These are phyloP conservation scores for Rhopalosiphum nymphaeae DNA, from an alignment of 2,888 invertebrate species.

Conservation along the genomic window DNA sequence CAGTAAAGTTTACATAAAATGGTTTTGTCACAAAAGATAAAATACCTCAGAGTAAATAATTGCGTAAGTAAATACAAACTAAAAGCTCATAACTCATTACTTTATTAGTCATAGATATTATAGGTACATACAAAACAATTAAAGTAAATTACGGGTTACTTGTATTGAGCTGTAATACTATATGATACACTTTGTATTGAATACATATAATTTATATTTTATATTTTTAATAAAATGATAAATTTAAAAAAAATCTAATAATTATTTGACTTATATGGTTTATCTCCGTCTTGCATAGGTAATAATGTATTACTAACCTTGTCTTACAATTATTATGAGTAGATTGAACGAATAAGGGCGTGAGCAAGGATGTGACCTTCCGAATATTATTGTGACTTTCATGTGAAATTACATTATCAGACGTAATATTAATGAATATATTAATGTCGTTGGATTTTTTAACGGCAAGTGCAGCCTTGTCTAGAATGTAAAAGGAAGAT, in stretches of 20 bases:
- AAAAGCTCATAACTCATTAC: not conserved
- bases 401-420: constrained; percentile 58
- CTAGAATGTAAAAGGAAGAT: constrained; percentile 27
- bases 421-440: constrained; percentile 27
- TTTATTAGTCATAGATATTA: not conserved
- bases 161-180: not conserved
- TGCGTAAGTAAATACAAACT: not conserved
- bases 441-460: constrained; percentile 11
- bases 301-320: constrained; percentile 41
- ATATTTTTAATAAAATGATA: not conserved
- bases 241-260: not conserved
- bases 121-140: not conserved
- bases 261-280: not conserved
- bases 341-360: constrained; percentile 53
- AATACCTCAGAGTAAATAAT: not conserved
- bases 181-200: not conserved
- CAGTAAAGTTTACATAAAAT: not conserved
- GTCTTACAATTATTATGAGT: constrained; percentile 49
- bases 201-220: not conserved
- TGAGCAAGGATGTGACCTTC: constrained; percentile 63
- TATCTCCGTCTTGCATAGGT: constrained; percentile 33
- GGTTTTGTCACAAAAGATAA: not conserved
- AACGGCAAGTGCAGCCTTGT: constrained; percentile 20
- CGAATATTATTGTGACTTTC: constrained; percentile 59
- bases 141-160: not conserved